Conservation (phyloP, 37 sponge, comb jelly and placozoan genomes). For the Crambe crambe region DNA sequence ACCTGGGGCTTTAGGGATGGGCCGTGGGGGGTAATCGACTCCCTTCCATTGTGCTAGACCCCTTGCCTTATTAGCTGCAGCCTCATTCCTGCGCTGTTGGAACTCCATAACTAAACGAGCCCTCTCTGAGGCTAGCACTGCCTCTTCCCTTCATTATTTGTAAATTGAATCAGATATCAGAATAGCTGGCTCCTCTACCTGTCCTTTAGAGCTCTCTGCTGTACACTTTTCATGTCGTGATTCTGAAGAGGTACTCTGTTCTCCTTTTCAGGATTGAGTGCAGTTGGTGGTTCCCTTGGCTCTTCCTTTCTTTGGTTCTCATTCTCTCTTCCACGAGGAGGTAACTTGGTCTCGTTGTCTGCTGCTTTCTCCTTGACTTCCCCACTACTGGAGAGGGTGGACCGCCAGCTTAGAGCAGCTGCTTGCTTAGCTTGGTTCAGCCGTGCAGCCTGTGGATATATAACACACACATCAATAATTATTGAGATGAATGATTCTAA, state of each 20-base stretch:
- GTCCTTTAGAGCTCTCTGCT: conserved; percentile 5
- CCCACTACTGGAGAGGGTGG: conserved; percentile 19
- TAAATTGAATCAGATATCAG: too few relatives aligned
- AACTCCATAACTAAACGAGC: conserved; percentile 75
- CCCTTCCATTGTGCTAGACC: conserved; percentile 35
- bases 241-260: neutral
- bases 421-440: conserved; percentile 58
- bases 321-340: neutral
- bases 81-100: conserved; percentile 64
- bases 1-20: neutral
- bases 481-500: neutral
- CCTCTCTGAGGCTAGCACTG: conserved; percentile 34
- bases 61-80: conserved; percentile 85
- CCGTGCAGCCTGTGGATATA: conserved; percentile 39
- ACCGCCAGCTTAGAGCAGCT: conserved; percentile 58
- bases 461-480: neutral
- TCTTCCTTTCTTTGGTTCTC: neutral
- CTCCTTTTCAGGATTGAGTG: neutral
- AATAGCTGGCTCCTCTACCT: too few relatives aligned
- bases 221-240: neutral
- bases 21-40: neutral
- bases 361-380: neutral
- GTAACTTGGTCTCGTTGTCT: neutral
- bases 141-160: conserved; percentile 29
- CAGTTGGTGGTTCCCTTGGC: neutral